Conservation (phyloP, 1,140 invertebrate species). For the Apis dorsata region DNA sequence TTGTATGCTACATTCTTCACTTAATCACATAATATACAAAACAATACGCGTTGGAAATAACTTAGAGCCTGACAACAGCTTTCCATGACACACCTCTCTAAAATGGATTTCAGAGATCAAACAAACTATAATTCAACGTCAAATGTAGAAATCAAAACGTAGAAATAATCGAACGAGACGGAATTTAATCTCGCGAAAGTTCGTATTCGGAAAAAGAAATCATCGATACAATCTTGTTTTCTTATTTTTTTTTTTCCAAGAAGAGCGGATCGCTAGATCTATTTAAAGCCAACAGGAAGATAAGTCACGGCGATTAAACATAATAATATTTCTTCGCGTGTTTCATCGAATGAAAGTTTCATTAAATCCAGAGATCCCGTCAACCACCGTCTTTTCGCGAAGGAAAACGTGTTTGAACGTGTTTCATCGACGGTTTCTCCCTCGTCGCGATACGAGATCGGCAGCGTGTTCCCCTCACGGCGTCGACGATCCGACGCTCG, state of each 20-base stretch:
- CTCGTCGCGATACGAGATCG: constrained; percentile 27
- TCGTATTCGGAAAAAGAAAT: neutral
- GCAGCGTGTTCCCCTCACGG: neutral
- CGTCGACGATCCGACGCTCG: neutral
- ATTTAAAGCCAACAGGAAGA: constrained; percentile 37
- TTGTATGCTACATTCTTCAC: neutral
- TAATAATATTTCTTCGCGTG: constrained; percentile 35
- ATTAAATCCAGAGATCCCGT: constrained; percentile 28
- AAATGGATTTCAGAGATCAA: no score
- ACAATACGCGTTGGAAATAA: constrained; percentile 1
- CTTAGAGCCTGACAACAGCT: no score
- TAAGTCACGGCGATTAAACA: constrained; percentile 38
- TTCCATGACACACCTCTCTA: no score
- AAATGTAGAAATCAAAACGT: no score
- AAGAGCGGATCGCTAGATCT: constrained; percentile 26
- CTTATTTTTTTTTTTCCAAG: no score
- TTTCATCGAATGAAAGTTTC: constrained; percentile 57
- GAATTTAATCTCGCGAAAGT: neutral
- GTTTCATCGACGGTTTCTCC: constrained; percentile 12
- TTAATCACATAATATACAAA: neutral
- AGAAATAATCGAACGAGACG: no score
- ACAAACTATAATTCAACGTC: no score
- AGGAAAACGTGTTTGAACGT: constrained; percentile 10
- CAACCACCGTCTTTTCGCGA: constrained; percentile 16
- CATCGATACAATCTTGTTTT: neutral